These are phyloP conservation scores for Chloroceryle amazona DNA, from an alignment of 2,797 vertebrate genomes.

Conservation along the genomic window DNA sequence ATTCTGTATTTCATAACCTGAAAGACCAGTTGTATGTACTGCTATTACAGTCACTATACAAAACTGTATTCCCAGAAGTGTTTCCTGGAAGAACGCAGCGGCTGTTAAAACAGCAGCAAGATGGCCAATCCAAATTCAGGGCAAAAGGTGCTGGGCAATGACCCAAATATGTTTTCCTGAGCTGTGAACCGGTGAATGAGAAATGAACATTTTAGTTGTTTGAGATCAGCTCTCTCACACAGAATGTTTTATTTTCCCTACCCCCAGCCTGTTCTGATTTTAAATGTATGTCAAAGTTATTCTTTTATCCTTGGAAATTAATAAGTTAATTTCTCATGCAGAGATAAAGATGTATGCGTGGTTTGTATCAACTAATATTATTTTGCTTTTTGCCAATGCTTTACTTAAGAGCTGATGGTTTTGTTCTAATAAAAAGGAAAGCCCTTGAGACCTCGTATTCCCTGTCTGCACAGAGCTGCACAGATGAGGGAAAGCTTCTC, in stretches of 20 bases:
- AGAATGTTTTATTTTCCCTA: slow-evolving; percentile 3
- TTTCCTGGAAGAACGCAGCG: background rate
- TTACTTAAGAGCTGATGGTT: slow-evolving; percentile 41
- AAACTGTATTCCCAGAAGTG: background rate
- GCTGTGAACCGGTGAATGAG: background rate
- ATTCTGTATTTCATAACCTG: background rate
- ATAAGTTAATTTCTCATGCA: slow-evolving; percentile 1
- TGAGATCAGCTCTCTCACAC: background rate
- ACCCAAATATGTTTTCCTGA: slow-evolving; percentile 35
- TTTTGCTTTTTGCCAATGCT: slow-evolving; percentile 26
- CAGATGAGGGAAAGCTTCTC: slow-evolving; percentile 1
- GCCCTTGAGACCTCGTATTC: slow-evolving; percentile 15
- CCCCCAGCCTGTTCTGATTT: background rate
- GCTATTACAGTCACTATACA: slow-evolving; percentile 2
- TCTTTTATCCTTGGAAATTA: slow-evolving; percentile 34
- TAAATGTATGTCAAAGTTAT: background rate
- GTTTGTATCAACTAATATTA: background rate
- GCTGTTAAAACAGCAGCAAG: slow-evolving; percentile 9
- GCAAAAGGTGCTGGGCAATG: background rate
- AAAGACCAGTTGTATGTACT: background rate
- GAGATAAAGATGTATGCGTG: background rate
- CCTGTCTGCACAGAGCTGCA: background rate
- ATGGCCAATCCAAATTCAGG: slow-evolving; percentile 30
- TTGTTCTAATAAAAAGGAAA: slow-evolving; percentile 42
- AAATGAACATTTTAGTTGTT: background rate